These are phyloP conservation scores for Drosophila arawakana DNA, from an alignment of 1,140 invertebrate species.

Conservation along the genomic window DNA sequence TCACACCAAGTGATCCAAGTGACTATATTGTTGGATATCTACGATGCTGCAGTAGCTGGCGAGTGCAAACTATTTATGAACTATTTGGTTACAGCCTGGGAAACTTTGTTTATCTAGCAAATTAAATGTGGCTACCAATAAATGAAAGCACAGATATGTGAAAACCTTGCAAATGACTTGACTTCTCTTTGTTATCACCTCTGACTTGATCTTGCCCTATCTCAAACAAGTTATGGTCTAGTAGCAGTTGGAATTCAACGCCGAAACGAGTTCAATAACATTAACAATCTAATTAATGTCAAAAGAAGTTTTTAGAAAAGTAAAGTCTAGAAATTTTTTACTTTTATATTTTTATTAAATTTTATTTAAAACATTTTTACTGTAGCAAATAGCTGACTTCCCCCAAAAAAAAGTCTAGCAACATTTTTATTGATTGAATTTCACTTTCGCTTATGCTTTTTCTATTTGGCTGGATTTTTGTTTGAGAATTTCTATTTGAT, in stretches of 20 bases:
- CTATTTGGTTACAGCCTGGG: slow-evolving; percentile 36
- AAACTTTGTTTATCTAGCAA: slow-evolving; percentile 66
- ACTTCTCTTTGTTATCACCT: slow-evolving; percentile 11
- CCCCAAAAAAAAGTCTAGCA: slow-evolving; percentile 8
- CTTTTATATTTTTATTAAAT: not conserved
- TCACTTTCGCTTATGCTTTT: slow-evolving; percentile 54
- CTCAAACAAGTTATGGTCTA: not conserved
- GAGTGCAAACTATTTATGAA: slow-evolving; percentile 77
- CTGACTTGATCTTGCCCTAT: not conserved
- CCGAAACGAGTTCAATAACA: slow-evolving; percentile 1
- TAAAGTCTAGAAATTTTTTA: not conserved
- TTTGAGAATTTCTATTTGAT: slow-evolving; percentile 55
- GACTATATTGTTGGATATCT: not conserved
- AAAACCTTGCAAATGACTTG: slow-evolving; percentile 2
- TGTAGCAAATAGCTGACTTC: not conserved
- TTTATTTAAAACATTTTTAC: not conserved
- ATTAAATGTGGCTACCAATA: slow-evolving; percentile 63
- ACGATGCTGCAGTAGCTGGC: slow-evolving; percentile 60
- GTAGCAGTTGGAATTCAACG: no score
- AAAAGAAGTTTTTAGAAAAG: not conserved
- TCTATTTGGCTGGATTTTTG: slow-evolving; percentile 30
- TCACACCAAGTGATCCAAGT: slow-evolving; percentile 48
- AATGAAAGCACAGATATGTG: slow-evolving; percentile 27
- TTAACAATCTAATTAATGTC: not conserved
- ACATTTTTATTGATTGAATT: slow-evolving; percentile 65